Percentiles rank a stretch among this genome's conserved stretches.
phyloP scores from a whole-genome alignment of 2,113 vertebrate species.

The Psittacara wagleri region DNA sequence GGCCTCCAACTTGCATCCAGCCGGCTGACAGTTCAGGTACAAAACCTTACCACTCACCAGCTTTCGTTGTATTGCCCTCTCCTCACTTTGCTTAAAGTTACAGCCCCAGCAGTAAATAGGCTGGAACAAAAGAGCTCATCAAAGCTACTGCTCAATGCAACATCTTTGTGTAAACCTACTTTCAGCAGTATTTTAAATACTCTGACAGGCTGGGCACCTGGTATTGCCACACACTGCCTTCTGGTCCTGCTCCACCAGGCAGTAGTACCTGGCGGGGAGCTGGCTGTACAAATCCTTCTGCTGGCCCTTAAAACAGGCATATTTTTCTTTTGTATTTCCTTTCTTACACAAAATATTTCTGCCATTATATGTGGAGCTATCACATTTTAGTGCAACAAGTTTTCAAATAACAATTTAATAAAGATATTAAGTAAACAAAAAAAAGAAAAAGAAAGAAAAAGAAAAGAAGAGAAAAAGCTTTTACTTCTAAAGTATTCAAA shows the following conservation, averaged over 20 bases:
- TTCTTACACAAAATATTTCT: background rate
- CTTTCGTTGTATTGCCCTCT: background rate
- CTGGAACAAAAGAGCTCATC: background rate
- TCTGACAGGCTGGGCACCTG: background rate
- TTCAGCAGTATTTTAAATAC: background rate
- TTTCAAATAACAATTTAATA: background rate
- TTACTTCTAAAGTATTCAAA: background rate
- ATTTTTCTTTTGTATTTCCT: background rate
- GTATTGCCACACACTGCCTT: fast-evolving
- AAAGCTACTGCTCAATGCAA: background rate
- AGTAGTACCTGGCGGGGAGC: fast-evolving
- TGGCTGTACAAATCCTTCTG: background rate
- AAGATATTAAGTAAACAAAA: background rate
- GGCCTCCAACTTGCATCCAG: fast-evolving
- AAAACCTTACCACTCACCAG: background rate
- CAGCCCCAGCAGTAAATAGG: background rate
- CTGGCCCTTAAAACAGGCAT: background rate
- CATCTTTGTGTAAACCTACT: background rate
- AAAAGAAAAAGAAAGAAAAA: background rate
- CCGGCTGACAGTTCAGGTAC: fast-evolving
- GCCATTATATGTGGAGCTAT: background rate
- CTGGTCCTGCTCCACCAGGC: background rate
- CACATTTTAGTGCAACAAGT: background rate
- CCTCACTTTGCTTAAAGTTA: background rate
- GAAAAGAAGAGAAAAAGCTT: background rate